Conservation (phyloP, 64 coral and sea anemone genomes). For the Pachyseris speciosa region DNA sequence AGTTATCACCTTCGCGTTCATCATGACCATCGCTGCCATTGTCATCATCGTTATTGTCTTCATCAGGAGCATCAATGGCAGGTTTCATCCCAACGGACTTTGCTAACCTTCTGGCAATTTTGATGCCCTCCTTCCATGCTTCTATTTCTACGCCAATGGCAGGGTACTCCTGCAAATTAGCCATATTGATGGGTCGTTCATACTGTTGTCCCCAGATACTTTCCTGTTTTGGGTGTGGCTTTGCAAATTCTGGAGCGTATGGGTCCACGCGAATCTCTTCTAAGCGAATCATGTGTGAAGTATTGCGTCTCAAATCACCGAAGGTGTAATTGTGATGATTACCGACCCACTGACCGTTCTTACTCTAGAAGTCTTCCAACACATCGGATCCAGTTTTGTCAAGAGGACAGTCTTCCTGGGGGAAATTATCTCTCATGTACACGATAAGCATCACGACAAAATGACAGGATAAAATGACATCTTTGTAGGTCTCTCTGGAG, state of each 20-base stretch:
- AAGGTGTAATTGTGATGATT: constrained; percentile 61
- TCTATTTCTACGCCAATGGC: constrained; percentile 5
- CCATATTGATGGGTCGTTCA: too few species aligned
- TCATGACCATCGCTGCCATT: constrained; percentile 14
- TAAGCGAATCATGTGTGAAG: constrained; percentile 39
- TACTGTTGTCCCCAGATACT: constrained; percentile 54
- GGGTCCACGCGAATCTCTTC: constrained; percentile 44
- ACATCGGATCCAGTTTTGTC: constrained; percentile 37
- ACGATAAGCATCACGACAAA: constrained; percentile 33
- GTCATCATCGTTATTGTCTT: background rate
- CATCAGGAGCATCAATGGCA: constrained; percentile 30
- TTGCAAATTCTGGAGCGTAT: constrained; percentile 46
- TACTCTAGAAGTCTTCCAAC: constrained; percentile 43
- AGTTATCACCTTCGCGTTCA: background rate
- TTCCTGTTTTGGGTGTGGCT: constrained; percentile 64
- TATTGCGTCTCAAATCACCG: constrained; percentile 27
- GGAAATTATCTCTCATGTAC: constrained; percentile 37
- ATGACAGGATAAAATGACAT: constrained; percentile 41
- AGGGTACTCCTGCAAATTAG: background rate
- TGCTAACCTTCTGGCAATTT: constrained; percentile 49
- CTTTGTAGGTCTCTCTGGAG: constrained; percentile 40
- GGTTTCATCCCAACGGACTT: constrained; percentile 56
- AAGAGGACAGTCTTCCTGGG: constrained; percentile 10
- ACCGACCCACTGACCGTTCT: constrained; percentile 38
- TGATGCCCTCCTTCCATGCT: constrained; percentile 55